These are phyloP conservation scores for Nibea coibor DNA, from an alignment of 2,113 vertebrate species.

Conservation along the genomic window DNA sequence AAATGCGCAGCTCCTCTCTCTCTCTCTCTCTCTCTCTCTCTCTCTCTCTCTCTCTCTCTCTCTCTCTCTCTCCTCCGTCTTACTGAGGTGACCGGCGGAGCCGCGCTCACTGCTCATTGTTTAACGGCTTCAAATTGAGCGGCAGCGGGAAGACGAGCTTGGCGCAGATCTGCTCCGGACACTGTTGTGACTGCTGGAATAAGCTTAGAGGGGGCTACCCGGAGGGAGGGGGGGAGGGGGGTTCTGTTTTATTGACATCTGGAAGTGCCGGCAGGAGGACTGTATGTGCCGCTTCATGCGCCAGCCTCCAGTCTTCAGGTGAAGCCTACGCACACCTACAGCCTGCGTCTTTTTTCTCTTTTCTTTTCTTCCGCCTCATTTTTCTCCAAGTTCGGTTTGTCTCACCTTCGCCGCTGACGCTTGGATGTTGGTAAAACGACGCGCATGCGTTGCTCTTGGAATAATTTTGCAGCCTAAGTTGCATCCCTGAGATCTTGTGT, in stretches of 20 bases:
- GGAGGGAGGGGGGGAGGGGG: neutral
- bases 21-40: neutral
- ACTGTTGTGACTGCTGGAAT: conserved; percentile 43
- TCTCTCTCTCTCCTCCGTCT: neutral
- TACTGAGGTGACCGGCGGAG: conserved; percentile 54
- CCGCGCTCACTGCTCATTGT: conserved; percentile 38
- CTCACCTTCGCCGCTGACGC: conserved; percentile 72
- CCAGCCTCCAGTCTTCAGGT: conserved; percentile 44
- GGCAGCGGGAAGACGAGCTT: conserved; percentile 22
- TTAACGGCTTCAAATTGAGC: conserved; percentile 29
- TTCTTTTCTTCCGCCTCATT: neutral
- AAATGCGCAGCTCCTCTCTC: conserved; percentile 20
- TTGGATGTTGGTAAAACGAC: conserved; percentile 78
- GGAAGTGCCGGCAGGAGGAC: conserved; percentile 34
- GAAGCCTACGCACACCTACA: conserved; percentile 44
- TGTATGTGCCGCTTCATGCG: conserved; percentile 43
- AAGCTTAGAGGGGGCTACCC: neutral
- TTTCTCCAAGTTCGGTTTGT: neutral
- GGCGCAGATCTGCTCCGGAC: conserved; percentile 39
- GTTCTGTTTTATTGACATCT: conserved; percentile 6
- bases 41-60: neutral
- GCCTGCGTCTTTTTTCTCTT: neutral
- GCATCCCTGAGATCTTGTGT: conserved; percentile 80
- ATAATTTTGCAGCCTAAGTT: conserved; percentile 84
- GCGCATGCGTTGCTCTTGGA: conserved; percentile 83